Conservation (phyloP, 1,140 invertebrate species). For the Cylas formicarius region DNA sequence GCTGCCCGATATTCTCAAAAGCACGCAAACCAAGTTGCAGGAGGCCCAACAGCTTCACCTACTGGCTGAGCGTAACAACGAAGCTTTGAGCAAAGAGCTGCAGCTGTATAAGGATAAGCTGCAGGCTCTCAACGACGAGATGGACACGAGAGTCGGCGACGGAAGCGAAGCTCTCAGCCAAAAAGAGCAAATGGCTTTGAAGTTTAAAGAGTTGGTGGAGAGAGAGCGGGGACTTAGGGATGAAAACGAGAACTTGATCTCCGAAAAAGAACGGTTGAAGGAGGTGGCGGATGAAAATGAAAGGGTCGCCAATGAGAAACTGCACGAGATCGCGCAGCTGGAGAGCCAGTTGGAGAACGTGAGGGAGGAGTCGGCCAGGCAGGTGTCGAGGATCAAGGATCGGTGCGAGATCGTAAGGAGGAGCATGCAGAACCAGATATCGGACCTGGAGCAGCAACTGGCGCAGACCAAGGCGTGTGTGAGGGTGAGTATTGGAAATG, state of each 20-base stretch:
- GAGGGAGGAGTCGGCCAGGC: constrained; percentile 63
- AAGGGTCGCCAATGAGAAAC: constrained; percentile 46
- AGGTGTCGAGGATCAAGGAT: constrained; percentile 46
- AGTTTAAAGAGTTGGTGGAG: constrained; percentile 42
- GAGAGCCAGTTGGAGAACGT: constrained; percentile 59
- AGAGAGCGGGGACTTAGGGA: constrained; percentile 42
- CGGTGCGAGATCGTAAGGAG: constrained; percentile 54
- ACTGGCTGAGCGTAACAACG: constrained; percentile 54
- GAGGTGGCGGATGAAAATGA: constrained; percentile 49
- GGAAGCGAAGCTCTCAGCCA: constrained; percentile 35
- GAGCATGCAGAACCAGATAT: constrained; percentile 55
- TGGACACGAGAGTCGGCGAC: constrained; percentile 33
- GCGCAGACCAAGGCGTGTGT: constrained; percentile 55
- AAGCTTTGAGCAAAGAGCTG: constrained; percentile 52
- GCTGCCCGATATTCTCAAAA: constrained; percentile 63
- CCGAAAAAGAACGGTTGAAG: constrained; percentile 37
- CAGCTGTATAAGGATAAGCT: constrained; percentile 51
- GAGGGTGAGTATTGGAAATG: too few species aligned
- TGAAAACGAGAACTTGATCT: constrained; percentile 49
- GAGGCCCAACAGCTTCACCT: constrained; percentile 60
- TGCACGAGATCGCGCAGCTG: constrained; percentile 52
- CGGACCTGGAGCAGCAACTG: constrained; percentile 57
- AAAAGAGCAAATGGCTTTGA: constrained; percentile 37
- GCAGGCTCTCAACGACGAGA: constrained; percentile 40
- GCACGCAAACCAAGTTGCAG: constrained; percentile 62